Evolutionary conservation across 2,797 vertebrate species (phyloP), one percentile per base, ranked within the genome.

Genomic region (Chelon labrosus): DNA sequence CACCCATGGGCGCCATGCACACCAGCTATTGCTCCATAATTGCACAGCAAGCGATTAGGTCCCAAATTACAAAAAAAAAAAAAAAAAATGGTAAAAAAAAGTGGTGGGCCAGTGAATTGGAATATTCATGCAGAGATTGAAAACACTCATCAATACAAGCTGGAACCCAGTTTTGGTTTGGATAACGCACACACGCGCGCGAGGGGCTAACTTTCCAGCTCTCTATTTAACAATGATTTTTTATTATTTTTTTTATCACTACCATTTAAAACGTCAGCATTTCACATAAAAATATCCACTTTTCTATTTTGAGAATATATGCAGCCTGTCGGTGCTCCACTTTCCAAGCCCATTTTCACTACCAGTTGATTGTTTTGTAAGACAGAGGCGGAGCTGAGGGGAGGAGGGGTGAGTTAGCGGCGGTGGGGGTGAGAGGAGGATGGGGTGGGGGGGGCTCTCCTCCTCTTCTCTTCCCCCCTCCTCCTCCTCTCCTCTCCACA

Each of bases 311-410:
- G 16, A 50, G 31, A 64, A 47, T 17, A 66, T 41, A 27, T 59
- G 63, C 75, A 49, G 82, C 41, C 44, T 54, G 50, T 60, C 62
- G 62, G 65, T 68, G 72, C 75, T 59, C 53, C 52, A 37, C 59
- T 76, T 77, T 75, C 53, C 56, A 58, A 74, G 76, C 69, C 66
- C 55, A 25, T 77, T 78, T 83, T 80, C 67, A 57, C 80, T 80
- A 89, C 89, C 82, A 87, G 86, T 88, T 91, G 87, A 90, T 92
- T 89, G 83, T 90, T 91, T 81, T 70, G 79, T 62, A 84, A 90
- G 72, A 90, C 79, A 80, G 82, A 81, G 82, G 79, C 70, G 83
- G 83, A 75, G 78, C 68, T 66, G 80, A 66, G 58, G 70, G 68
- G 70, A 61, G 53, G 77, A 53, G 70, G 71, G 47, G 64, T 50